Base-by-base conservation (phyloP, 2,888 invertebrate species). In the Leucoma salicis region DNA sequence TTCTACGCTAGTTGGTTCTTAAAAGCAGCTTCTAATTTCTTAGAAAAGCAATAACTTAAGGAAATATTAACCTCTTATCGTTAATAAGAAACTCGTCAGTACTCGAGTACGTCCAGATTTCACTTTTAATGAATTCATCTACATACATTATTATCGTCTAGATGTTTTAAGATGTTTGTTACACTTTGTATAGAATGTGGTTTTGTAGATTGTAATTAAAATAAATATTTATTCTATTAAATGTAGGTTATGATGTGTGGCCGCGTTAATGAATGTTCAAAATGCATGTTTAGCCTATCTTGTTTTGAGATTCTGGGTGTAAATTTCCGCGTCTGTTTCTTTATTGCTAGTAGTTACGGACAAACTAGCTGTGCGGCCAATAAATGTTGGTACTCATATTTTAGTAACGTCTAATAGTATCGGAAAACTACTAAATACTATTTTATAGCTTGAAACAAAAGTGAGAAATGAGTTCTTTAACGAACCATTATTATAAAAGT, bases 121-220 rank as follows among this genome's bases (percentile, higher is more conserved):
- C 65, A 64, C 65, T 64, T 64, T 60, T 57, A 54, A 63, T 64
- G 54, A 53, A 58, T 62, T 18, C 39, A 53, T 64, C 50, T 53
- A 46, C 53, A 58, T 64, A 56, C 35, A 57, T 55, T 53, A 58
- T 49, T 25, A 35, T 40, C 18, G 28, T 7, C 14, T 39, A 31
- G n/a, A 35, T 42, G 16, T 11, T 42, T 7, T 39, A 7, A 35
- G 14, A 27, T 35, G 35, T 29, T 10, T 33, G 24, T 24, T 45
- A 47, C 29, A 48, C 15, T 50, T 48, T 36, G 36, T 16, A 14
- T 21, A 29, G 21, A 29, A 29, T 31, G 33, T 33, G 21, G 36
- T 31, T 28, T 11, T 29, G 29, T 29, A 29, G 29, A 13, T 29
- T 12, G 12, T 7, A 18, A 14, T 24, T 14, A 24, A 10, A 13